Percentiles rank a stretch among this genome's conserved stretches.
phyloP scores from a whole-genome alignment of 2,113 vertebrate species.

The Chaetodon auriga region DNA sequence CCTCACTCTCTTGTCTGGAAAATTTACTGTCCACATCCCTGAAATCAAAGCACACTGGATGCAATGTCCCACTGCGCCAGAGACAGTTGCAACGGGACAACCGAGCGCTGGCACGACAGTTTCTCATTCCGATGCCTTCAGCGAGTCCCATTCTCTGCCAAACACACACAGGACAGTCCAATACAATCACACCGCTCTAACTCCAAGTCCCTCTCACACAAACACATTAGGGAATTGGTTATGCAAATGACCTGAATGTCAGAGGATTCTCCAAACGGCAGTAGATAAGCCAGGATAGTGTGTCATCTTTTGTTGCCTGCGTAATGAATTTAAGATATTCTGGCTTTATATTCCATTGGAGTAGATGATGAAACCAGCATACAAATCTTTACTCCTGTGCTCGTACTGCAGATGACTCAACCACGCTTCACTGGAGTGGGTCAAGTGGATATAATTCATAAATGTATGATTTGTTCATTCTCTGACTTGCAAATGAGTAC shows the following conservation, averaged over 20 bases:
- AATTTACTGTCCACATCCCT: conserved; percentile 16
- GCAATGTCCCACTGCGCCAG: background rate
- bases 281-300: background rate
- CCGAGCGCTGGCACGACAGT: background rate
- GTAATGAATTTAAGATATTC: conserved; percentile 33
- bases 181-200: background rate
- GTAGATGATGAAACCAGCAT: background rate
- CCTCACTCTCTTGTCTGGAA: conserved; percentile 18
- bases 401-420: conserved; percentile 14
- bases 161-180: background rate
- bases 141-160: conserved; percentile 4
- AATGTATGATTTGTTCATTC: conserved; percentile 24
- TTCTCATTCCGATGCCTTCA: conserved; percentile 30
- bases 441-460: conserved; percentile 50
- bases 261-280: conserved; percentile 24
- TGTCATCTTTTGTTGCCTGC: conserved; percentile 1
- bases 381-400: conserved; percentile 28
- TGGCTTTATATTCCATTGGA: conserved; percentile 16
- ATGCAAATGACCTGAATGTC: conserved; percentile 31
- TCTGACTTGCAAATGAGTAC: conserved; percentile 31
- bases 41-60: conserved; percentile 49
- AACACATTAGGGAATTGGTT: background rate
- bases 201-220: conserved; percentile 20
- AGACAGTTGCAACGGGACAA: conserved; percentile 13
- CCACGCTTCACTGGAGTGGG: conserved; percentile 4